Conservation (phyloP, 2,888 invertebrate genomes). For the Corythucha ciliata region DNA sequence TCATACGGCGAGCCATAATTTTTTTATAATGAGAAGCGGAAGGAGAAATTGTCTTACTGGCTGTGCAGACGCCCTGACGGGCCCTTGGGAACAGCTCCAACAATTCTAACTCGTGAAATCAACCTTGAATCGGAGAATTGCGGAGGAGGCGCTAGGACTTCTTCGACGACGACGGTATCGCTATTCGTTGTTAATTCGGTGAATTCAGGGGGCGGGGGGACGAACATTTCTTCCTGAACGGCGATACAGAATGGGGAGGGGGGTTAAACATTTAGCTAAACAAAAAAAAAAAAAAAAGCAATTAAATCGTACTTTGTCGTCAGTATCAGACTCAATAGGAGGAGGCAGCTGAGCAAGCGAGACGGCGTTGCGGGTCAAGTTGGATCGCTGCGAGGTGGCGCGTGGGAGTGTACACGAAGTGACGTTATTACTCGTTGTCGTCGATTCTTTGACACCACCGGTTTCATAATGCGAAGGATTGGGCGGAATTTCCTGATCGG, state of each 20-base stretch:
- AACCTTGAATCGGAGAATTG: constrained; percentile 72
- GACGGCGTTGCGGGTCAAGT: constrained; percentile 57
- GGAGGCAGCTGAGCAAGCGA: constrained; percentile 72
- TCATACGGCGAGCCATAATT: too few relatives aligned
- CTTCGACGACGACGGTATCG: constrained; percentile 44
- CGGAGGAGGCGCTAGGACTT: constrained; percentile 70
- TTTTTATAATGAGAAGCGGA: too few relatives aligned
- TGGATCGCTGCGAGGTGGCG: constrained; percentile 29
- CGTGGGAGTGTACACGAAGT: constrained; percentile 23
- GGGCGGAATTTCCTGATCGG: constrained; percentile 60
- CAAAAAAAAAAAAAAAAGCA: too few relatives aligned
- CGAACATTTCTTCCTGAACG: constrained; percentile 52
- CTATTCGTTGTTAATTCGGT: constrained; percentile 42
- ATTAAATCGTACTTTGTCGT: too few relatives aligned
- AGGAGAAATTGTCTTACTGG: too few relatives aligned
- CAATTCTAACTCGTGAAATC: constrained; percentile 62
- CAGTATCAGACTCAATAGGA: constrained; percentile 61
- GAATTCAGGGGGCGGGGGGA: constrained; percentile 53
- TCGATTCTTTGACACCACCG: background rate
- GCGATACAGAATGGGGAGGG: too few relatives aligned
- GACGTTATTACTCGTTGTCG: constrained; percentile 8
- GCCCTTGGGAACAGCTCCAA: constrained; percentile 69
- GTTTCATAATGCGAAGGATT: constrained; percentile 10
- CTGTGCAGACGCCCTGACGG: constrained; percentile 27
- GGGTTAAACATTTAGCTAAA: too few relatives aligned